A percentile compares a stretch with the other conserved stretches of the same genome.
Conservation (phyloP, 2,888 invertebrate species). For the Zygothrica quintamaculata region DNA sequence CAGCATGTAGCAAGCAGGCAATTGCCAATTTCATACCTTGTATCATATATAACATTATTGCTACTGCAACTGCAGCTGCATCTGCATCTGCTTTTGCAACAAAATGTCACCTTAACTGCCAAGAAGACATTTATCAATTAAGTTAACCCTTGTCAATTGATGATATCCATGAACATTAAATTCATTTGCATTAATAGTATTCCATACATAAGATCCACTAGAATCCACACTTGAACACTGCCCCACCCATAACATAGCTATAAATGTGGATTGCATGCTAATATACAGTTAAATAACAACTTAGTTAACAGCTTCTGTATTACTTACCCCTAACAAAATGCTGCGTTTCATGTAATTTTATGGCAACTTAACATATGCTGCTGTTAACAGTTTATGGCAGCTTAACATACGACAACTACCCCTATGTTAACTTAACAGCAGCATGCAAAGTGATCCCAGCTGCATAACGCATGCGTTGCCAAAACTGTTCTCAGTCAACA, state of each 20-base stretch:
- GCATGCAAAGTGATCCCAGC: neutral
- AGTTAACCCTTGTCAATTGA: slow-evolving; percentile 36
- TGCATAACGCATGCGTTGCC: neutral
- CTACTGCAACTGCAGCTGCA: no score
- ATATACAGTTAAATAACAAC: slow-evolving; percentile 4
- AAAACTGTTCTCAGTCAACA: slow-evolving; percentile 47
- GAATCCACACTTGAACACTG: neutral
- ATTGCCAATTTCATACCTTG: neutral
- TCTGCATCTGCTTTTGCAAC: no score
- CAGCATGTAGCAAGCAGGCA: neutral
- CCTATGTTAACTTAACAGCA: slow-evolving; percentile 8
- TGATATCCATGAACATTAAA: slow-evolving; percentile 56
- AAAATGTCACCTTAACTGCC: slow-evolving; percentile 6
- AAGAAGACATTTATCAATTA: slow-evolving; percentile 38
- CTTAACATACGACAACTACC: neutral
- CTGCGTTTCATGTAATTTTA: slow-evolving; percentile 17
- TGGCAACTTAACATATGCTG: slow-evolving; percentile 21
- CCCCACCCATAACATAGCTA: neutral
- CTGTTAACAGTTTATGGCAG: slow-evolving; percentile 8
- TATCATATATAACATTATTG: neutral
- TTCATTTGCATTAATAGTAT: slow-evolving; percentile 49
- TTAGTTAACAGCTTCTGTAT: neutral
- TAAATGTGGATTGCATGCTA: neutral
- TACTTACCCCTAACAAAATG: slow-evolving; percentile 1
- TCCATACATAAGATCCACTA: slow-evolving; percentile 30